phyloP scores from a whole-genome alignment of 2,888 invertebrate species.

The Synanthedon myopaeformis region DNA sequence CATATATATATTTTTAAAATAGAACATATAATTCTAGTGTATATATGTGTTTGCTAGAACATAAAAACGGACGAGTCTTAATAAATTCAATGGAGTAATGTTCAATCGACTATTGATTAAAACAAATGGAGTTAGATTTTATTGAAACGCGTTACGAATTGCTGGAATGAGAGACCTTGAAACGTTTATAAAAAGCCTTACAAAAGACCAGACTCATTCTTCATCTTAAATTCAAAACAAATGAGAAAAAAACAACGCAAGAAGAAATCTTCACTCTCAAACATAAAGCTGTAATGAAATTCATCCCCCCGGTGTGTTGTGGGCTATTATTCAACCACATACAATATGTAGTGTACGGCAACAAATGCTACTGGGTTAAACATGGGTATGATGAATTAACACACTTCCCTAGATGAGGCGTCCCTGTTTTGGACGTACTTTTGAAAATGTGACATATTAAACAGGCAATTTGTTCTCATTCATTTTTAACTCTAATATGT shows the following conservation, averaged over 20 bases:
- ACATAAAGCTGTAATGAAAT: constrained; percentile 64
- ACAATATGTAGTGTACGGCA: constrained; percentile 59
- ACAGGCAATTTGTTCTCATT: no score
- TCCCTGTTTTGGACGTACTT: not conserved
- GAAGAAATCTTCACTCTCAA: constrained; percentile 47
- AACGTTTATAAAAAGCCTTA: constrained; percentile 7
- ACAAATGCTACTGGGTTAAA: constrained; percentile 46
- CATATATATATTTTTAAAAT: no score
- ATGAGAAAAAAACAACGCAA: constrained; percentile 37
- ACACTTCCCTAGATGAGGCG: constrained; percentile 20
- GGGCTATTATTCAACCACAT: constrained; percentile 61
- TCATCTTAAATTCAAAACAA: constrained; percentile 32
- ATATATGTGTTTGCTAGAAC: no score
- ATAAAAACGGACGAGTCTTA: no score
- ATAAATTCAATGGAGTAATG: no score
- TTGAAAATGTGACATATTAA: not conserved
- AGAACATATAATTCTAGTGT: no score
- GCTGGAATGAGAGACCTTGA: not conserved
- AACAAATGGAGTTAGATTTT: no score
- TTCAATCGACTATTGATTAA: no score
- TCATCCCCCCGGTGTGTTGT: constrained; percentile 61
- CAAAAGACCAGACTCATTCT: not conserved
- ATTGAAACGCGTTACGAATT: not conserved
- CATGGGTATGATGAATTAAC: constrained; percentile 18
- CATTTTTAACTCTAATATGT: no score